Base-by-base conservation (phyloP, 2,797 vertebrate species). In the Acanthurus tractus region DNA sequence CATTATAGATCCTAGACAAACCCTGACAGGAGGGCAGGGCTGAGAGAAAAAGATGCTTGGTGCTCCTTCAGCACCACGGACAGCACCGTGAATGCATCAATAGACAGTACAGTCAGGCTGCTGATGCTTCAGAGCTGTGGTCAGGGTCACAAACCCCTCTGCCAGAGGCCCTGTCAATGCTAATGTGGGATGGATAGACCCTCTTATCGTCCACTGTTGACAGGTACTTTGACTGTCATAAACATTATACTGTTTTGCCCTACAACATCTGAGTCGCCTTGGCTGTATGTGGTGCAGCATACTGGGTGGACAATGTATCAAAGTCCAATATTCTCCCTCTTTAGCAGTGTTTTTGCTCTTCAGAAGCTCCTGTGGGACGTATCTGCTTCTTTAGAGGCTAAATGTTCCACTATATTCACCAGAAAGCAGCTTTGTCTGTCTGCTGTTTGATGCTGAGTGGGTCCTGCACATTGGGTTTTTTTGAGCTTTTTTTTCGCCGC, bases 271-370 rank as follows among this genome's bases (percentile, higher is more conserved):
- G 8, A 45, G 13, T 3, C 15, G 1, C 17, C 4, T 48, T 54
- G 40, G 5, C 48, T 62, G 12, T 0, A n/a, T 57, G 20, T 0
- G 36, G 14, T 25, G 58, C 36, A 46, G 17, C 17, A 9, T n/a
- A 13, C 49, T 58, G 18, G 17, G 0, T 0, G 1, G 9, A 1
- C 25, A n/a, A 1, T 46, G 5, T 36, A 18, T 36, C 45, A 1
- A 18, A 68, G 42, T 56, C 34, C 45, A 62, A 66, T n/a, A 53
- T 29, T 38, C 29, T 17, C 17, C 46, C 42, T 48, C 59, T 64
- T 58, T 45, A 58, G 38, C 20, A 6, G 12, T 53, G 36, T 29
- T 25, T 52, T 77, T 57, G 66, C 59, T 64, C 29, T 52, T 20
- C 25, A 45, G 54, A 4, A 18, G 11, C 52, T 38, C 57, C 48